These are phyloP conservation scores for Meandrusa payeni DNA, from an alignment of 2,888 invertebrate species.

Conservation along the genomic window DNA sequence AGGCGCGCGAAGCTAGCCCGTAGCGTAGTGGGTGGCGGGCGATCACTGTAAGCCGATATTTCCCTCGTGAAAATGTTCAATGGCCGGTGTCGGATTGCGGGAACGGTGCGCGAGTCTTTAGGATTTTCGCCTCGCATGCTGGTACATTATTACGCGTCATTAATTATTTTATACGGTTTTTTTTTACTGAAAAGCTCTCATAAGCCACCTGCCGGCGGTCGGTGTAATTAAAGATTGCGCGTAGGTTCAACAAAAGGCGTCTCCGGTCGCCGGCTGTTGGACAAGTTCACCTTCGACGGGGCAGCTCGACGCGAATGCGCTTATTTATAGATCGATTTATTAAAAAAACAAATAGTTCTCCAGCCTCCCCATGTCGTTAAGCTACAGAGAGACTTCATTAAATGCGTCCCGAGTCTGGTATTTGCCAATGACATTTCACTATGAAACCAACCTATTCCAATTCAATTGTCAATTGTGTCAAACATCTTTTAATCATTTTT, in stretches of 20 bases:
- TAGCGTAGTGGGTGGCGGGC: conserved; percentile 67
- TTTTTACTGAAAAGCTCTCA: conserved; percentile 52
- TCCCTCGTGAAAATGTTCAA: conserved; percentile 76
- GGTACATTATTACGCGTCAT: conserved; percentile 78
- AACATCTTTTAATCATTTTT: no score
- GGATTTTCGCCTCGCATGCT: conserved; percentile 76
- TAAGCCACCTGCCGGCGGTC: conserved; percentile 71
- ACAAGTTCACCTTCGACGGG: conserved; percentile 61
- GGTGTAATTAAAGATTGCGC: conserved; percentile 66
- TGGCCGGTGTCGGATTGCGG: conserved; percentile 70
- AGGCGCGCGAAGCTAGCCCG: conserved; percentile 38
- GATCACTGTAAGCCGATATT: conserved; percentile 72
- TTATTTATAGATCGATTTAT: conserved; percentile 34
- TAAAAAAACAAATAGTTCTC: conserved; percentile 32
- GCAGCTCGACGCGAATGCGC: conserved; percentile 26
- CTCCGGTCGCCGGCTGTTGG: conserved; percentile 23
- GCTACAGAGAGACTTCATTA: conserved; percentile 6
- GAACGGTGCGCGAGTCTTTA: conserved; percentile 65
- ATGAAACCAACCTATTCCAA: no score
- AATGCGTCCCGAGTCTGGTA: no score
- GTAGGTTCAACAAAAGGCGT: conserved; percentile 50
- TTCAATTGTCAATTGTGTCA: no score
- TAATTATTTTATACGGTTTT: conserved; percentile 74
- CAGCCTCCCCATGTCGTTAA: neutral
- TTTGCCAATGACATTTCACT: no score